Evolutionary conservation across 2,113 vertebrate species (phyloP).

Genomic region (Hippocampus abdominalis): DNA sequence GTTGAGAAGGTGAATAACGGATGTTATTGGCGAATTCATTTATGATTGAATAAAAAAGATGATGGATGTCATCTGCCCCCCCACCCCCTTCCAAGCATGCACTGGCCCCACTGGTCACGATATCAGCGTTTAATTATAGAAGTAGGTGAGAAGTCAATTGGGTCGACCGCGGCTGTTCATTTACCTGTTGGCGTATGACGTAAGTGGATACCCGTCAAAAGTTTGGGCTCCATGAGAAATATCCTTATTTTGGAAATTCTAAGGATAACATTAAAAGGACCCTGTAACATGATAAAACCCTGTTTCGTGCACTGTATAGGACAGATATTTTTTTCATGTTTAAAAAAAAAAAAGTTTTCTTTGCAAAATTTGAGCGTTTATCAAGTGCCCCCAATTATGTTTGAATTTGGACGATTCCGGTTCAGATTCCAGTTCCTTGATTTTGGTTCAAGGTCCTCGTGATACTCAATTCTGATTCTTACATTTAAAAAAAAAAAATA

Average conservation of each 20-base stretch:
- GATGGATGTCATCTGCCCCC: not conserved
- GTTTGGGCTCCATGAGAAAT: not conserved
- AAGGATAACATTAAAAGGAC: not conserved
- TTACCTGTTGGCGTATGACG: constrained; percentile 4
- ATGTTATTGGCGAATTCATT: not conserved
- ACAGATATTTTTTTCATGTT: not conserved
- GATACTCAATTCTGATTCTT: too few species aligned
- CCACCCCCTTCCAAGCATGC: constrained; percentile 25
- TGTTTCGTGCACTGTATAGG: too few species aligned
- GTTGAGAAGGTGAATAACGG: not conserved
- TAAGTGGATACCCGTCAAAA: constrained; percentile 15
- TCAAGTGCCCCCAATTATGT: too few species aligned
- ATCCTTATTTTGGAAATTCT: not conserved
- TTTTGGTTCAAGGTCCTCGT: too few species aligned
- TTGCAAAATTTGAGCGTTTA: too few species aligned
- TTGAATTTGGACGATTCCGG: too few species aligned
- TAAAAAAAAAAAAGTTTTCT: too few species aligned
- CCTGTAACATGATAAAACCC: not conserved
- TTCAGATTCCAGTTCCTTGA: too few species aligned
- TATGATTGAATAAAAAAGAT: not conserved
- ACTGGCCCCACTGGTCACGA: constrained; percentile 15
- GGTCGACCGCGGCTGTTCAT: constrained; percentile 15
- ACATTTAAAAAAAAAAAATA: too few species aligned
- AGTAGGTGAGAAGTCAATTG: constrained; percentile 64
- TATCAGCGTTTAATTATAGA: constrained; percentile 47